Percentiles rank a stretch among this genome's conserved stretches.
Conservation (phyloP, 2,888 invertebrate species). For the Magallana nippona region DNA sequence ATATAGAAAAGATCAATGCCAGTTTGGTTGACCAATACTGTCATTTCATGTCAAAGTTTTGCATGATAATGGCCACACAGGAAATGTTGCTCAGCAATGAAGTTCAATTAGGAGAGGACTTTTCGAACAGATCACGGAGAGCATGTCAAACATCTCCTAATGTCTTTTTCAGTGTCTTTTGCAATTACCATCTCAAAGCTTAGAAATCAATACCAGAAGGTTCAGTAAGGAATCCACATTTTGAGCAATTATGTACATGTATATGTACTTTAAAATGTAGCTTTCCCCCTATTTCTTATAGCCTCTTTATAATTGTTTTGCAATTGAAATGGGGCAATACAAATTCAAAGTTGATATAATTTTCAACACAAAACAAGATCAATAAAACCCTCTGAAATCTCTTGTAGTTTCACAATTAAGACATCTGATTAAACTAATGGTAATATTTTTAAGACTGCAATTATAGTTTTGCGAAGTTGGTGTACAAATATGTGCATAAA, state of each 20-base stretch:
- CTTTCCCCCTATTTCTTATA: too few relatives aligned
- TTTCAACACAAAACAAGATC: too few relatives aligned
- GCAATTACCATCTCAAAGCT: background rate
- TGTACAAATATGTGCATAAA: background rate
- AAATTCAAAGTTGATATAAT: too few relatives aligned
- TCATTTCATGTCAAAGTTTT: background rate
- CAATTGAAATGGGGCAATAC: too few relatives aligned
- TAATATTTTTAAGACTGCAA: too few relatives aligned
- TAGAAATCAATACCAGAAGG: background rate
- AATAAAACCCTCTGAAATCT: too few relatives aligned
- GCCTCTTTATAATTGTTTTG: too few relatives aligned
- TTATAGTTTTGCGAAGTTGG: background rate
- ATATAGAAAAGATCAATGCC: background rate
- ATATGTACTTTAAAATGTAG: too few relatives aligned
- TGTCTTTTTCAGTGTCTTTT: background rate
- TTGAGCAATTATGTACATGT: too few relatives aligned
- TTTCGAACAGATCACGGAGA: background rate
- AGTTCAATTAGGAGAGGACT: background rate
- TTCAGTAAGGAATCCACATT: too few relatives aligned
- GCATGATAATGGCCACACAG: background rate
- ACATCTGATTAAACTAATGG: background rate
- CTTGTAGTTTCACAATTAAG: background rate
- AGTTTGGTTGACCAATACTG: background rate
- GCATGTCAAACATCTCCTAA: background rate
- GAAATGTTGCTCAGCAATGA: background rate